phyloP scores from a whole-genome alignment of 2,888 invertebrate species.

The Coleophora flavipennella region DNA sequence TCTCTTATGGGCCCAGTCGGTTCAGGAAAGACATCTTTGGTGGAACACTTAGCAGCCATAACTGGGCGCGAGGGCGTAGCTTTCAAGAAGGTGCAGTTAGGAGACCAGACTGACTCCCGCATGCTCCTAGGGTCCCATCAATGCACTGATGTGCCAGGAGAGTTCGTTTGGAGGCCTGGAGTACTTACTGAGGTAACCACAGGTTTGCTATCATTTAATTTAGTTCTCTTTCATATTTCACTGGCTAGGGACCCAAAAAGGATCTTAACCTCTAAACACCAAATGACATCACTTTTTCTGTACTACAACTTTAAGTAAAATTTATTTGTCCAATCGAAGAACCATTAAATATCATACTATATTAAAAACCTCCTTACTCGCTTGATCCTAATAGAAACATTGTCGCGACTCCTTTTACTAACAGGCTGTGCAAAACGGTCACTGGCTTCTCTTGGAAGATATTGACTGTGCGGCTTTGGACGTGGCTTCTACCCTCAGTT shows the following conservation, averaged over 20 bases:
- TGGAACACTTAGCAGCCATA: conserved; percentile 87
- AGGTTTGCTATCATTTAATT: too few relatives aligned
- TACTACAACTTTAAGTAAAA: too few relatives aligned
- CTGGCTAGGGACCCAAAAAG: too few relatives aligned
- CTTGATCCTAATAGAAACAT: too few relatives aligned
- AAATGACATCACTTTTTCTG: too few relatives aligned
- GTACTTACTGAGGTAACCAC: conserved; percentile 81
- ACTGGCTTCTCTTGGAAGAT: conserved; percentile 96
- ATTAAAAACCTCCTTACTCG: too few relatives aligned
- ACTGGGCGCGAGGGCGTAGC: conserved; percentile 76
- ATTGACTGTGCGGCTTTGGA: conserved; percentile 95
- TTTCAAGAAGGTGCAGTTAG: conserved; percentile 89
- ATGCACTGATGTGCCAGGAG: conserved; percentile 97
- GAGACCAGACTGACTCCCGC: conserved; percentile 97
- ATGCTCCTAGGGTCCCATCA: conserved; percentile 93
- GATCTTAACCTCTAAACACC: too few relatives aligned
- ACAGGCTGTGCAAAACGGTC: conserved; percentile 85
- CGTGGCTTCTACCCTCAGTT: conserved; percentile 89
- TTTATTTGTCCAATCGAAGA: too few relatives aligned
- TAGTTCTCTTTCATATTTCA: too few relatives aligned
- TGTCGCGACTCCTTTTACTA: conserved; percentile 10
- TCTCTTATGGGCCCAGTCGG: conserved; percentile 92
- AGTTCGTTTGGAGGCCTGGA: conserved; percentile 98
- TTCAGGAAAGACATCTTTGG: conserved; percentile 93
- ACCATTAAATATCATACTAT: too few relatives aligned